phyloP scores from a whole-genome alignment of 2,797 vertebrate genomes.

The Chiroxiphia lanceolata region DNA sequence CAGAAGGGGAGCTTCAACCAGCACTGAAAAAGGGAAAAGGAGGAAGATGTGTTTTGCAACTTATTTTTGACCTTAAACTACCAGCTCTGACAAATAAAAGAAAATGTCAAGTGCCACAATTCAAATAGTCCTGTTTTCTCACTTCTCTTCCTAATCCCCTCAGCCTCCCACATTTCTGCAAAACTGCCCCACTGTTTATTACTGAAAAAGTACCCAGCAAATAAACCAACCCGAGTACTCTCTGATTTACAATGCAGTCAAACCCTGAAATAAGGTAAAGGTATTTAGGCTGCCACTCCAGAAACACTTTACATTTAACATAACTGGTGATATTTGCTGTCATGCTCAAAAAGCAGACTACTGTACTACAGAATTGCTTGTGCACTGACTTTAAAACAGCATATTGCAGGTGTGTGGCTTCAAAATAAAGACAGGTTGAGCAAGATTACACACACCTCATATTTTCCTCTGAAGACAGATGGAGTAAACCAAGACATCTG shows the following conservation, averaged over 20 bases:
- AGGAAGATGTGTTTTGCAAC: neutral
- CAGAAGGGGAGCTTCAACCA: neutral
- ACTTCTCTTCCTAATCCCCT: neutral
- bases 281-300: neutral
- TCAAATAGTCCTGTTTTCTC: neutral
- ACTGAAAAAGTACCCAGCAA: neutral
- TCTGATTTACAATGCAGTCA: neutral
- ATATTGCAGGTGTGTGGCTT: neutral
- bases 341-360: neutral
- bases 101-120: neutral
- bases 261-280: neutral
- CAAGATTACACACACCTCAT: neutral
- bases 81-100: neutral
- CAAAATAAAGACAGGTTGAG: neutral
- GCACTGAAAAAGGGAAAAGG: neutral
- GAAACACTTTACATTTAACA: neutral
- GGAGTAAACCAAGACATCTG: neutral
- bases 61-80: neutral
- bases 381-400: neutral
- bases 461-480: neutral
- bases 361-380: neutral
- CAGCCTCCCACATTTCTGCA: neutral
- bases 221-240: neutral
- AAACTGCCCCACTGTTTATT: neutral
- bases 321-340: neutral